These are phyloP conservation scores for Vespertilio murinus DNA, from an alignment of 2,797 vertebrate genomes.

Conservation along the genomic window DNA sequence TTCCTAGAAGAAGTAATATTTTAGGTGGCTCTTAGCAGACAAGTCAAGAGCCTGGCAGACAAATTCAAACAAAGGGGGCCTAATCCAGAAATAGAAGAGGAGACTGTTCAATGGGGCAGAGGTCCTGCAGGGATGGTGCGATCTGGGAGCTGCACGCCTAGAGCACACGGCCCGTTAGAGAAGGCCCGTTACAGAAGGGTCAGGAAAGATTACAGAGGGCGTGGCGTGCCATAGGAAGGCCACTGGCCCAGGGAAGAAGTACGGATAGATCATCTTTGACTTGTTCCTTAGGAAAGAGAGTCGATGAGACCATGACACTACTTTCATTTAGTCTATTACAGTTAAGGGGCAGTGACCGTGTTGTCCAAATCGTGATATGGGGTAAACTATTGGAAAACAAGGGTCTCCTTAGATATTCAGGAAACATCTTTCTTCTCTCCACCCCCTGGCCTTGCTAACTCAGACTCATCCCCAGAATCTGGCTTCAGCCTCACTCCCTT, in stretches of 20 bases:
- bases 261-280: not conserved
- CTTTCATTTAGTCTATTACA: not conserved
- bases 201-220: not conserved
- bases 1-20: not conserved
- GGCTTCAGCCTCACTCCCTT: not conserved
- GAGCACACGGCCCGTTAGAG: not conserved
- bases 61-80: not conserved
- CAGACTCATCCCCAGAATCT: not conserved
- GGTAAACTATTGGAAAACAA: not conserved
- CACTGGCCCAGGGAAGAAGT: not conserved
- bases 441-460: not conserved
- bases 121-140: not conserved
- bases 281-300: conserved; percentile 8
- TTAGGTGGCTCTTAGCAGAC: not conserved
- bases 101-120: not conserved
- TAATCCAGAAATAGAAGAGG: not conserved
- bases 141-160: not conserved
- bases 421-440: not conserved
- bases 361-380: not conserved
- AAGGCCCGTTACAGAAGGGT: not conserved
- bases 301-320: not conserved
- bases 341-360: not conserved
- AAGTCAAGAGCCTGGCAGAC: not conserved
- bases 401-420: not conserved
- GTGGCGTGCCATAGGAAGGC: not conserved